Evolutionary conservation across 2,797 vertebrate species (phyloP).

Genomic region (Danionella dracula): DNA sequence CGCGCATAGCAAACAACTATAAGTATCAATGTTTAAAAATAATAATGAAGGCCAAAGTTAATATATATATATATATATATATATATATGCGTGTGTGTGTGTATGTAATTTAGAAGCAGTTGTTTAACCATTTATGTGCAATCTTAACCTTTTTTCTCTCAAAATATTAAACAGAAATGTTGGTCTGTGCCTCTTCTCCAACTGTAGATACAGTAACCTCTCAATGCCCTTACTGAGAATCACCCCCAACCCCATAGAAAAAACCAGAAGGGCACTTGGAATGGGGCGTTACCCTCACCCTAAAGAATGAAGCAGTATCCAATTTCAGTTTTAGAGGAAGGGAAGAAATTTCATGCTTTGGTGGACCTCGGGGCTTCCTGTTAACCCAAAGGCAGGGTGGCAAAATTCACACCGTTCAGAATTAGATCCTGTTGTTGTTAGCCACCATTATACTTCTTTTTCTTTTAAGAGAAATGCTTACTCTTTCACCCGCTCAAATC

Average conservation of each 20-base stretch:
- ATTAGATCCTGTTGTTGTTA: slow-evolving; percentile 38
- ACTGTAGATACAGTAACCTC: background rate
- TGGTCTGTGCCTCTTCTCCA: background rate
- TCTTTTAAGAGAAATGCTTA: slow-evolving; percentile 31
- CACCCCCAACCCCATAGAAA: slow-evolving; percentile 12
- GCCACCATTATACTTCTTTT: slow-evolving; percentile 10
- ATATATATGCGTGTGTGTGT: too few species aligned
- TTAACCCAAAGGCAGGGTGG: slow-evolving; percentile 28
- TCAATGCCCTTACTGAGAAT: slow-evolving; percentile 21
- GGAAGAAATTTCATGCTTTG: slow-evolving; percentile 12
- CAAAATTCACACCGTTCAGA: slow-evolving; percentile 30
- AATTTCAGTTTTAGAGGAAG: slow-evolving; percentile 39
- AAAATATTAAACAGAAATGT: too few species aligned
- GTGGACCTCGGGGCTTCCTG: slow-evolving; percentile 35
- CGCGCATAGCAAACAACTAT: too few species aligned
- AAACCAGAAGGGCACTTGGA: slow-evolving; percentile 30
- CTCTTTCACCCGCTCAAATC: background rate
- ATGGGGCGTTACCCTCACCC: slow-evolving; percentile 21
- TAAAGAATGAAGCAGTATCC: slow-evolving; percentile 24
- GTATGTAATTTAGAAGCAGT: too few species aligned
- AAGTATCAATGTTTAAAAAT: too few species aligned
- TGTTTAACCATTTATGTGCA: too few species aligned
- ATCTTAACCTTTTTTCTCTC: too few species aligned
- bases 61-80: too few species aligned
- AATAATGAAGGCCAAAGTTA: too few species aligned